These are phyloP conservation scores for Latrodectus elegans DNA, from an alignment of 2,888 invertebrate species.

Conservation along the genomic window DNA sequence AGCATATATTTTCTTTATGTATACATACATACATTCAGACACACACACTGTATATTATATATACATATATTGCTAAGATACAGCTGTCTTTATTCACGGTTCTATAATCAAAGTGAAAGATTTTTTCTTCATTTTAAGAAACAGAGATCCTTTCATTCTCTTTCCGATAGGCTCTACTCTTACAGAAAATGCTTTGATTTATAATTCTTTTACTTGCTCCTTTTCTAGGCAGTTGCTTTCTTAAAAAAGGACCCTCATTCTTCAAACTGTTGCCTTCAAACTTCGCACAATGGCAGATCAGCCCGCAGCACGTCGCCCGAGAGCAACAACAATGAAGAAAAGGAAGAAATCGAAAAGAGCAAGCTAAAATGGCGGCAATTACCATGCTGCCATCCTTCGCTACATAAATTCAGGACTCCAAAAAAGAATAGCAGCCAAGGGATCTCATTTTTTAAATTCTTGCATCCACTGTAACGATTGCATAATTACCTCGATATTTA, in stretches of 20 bases:
- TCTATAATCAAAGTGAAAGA: too few species aligned
- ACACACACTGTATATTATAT: too few species aligned
- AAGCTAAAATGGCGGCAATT: conserved; percentile 53
- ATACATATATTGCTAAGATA: too few species aligned
- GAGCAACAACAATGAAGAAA: conserved; percentile 39
- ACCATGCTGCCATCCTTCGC: conserved; percentile 51
- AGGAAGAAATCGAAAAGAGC: conserved; percentile 22
- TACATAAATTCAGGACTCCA: conserved; percentile 48
- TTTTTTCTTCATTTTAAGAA: too few species aligned
- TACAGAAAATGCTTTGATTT: too few species aligned
- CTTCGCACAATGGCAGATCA: conserved; percentile 23
- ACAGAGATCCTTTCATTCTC: too few species aligned
- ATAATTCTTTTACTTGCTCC: too few species aligned
- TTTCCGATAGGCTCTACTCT: too few species aligned
- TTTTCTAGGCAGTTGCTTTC: background rate
- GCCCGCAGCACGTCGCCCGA: conserved; percentile 28
- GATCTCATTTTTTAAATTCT: conserved; percentile 56
- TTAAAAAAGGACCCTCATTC: conserved; percentile 41
- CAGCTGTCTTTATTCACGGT: too few species aligned
- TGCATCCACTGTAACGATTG: conserved; percentile 52
- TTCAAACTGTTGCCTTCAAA: conserved; percentile 50
- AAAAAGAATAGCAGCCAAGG: conserved; percentile 65
- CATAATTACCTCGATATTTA: conserved; percentile 65
- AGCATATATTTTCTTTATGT: too few species aligned
- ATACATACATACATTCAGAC: background rate